Conservation (phyloP, 2,888 invertebrate genomes). For the Incurvaria masculella region DNA sequence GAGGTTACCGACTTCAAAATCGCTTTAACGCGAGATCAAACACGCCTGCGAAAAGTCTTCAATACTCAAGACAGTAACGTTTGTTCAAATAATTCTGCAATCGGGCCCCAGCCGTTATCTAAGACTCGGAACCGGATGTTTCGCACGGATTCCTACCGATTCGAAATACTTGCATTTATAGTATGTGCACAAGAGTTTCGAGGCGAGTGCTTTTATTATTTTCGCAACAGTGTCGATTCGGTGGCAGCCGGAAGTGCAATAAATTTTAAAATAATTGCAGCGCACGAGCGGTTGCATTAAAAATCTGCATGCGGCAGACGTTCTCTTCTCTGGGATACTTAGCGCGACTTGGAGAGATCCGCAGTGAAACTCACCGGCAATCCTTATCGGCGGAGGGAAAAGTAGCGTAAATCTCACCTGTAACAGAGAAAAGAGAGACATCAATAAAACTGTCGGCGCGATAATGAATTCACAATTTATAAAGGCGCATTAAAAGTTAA, state of each 20-base stretch:
- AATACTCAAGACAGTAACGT: too few species aligned
- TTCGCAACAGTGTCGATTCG: neutral
- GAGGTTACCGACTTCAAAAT: too few species aligned
- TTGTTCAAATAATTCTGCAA: too few species aligned
- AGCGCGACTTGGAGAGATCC: constrained; percentile 1
- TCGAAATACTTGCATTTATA: too few species aligned
- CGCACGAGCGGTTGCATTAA: constrained; percentile 3
- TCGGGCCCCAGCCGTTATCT: too few species aligned
- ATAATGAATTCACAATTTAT: constrained; percentile 19
- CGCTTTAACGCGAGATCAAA: too few species aligned
- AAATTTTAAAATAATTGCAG: neutral
- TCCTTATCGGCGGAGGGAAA: constrained; percentile 19
- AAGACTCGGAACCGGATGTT: too few species aligned
- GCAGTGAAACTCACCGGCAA: constrained; percentile 26
- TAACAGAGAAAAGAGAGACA: constrained; percentile 24
- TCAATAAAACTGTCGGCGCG: constrained; percentile 23
- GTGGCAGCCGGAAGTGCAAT: neutral
- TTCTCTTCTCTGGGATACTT: neutral
- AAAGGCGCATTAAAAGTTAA: constrained; percentile 19
- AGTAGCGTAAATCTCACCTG: constrained; percentile 28
- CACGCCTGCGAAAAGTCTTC: too few species aligned
- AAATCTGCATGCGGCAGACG: constrained; percentile 10
- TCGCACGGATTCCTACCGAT: too few species aligned
- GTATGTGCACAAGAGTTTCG: too few species aligned
- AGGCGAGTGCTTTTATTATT: too few species aligned